phyloP scores from a whole-genome alignment of 2,797 vertebrate species.

The Myotis planiceps region DNA sequence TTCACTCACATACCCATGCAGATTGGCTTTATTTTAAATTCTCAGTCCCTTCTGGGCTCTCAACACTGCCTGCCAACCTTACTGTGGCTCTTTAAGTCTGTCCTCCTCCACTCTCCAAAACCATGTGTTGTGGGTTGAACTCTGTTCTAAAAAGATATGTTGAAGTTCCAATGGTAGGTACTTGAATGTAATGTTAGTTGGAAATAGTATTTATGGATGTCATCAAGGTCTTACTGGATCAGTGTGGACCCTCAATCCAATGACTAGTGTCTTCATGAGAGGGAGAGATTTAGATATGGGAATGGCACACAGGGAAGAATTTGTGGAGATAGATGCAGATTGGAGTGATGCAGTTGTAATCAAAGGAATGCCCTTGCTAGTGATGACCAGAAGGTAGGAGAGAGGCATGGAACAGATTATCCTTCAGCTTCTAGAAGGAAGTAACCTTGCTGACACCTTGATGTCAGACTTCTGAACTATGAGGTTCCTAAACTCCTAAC shows the following conservation, averaged over 20 bases:
- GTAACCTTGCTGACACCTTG: background rate
- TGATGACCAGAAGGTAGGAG: background rate
- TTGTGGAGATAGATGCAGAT: background rate
- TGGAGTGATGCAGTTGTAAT: background rate
- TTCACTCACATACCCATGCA: background rate
- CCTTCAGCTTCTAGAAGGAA: background rate
- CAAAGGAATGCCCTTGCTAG: background rate
- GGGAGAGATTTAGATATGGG: background rate
- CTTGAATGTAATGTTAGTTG: background rate
- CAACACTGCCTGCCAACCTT: background rate
- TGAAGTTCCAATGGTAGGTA: background rate
- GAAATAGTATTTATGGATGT: background rate
- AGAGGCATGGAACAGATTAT: background rate
- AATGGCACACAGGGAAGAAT: background rate
- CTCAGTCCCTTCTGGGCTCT: background rate
- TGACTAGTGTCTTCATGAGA: background rate
- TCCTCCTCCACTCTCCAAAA: background rate
- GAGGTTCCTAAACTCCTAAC: background rate
- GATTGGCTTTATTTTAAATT: background rate
- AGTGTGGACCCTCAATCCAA: background rate
- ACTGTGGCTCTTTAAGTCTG: background rate
- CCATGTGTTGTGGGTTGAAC: background rate
- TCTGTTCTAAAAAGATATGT: background rate
- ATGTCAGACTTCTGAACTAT: background rate
- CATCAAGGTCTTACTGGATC: background rate